A percentile compares a stretch with the other conserved stretches of the same genome.
These are phyloP conservation scores for Laticauda laticaudata DNA, from an alignment of 2,113 vertebrate species.

Conservation along the genomic window DNA sequence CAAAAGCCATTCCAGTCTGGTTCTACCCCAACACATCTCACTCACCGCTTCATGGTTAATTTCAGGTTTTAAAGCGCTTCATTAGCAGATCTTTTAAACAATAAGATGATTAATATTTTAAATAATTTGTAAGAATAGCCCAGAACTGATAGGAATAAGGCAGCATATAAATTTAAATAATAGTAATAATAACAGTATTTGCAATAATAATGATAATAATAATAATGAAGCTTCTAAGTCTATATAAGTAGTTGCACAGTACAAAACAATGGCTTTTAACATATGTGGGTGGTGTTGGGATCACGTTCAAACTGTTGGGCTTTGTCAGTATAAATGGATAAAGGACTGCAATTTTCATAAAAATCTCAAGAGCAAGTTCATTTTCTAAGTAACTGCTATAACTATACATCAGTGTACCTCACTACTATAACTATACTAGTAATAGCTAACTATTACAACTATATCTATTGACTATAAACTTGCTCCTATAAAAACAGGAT, in stretches of 20 bases:
- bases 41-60: conserved; percentile 92
- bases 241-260: neutral
- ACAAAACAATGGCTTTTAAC: neutral
- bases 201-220: neutral
- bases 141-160: neutral
- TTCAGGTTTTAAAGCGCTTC: neutral
- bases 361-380: neutral
- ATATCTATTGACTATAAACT: neutral
- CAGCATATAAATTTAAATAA: neutral
- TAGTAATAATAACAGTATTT: neutral
- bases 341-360: neutral
- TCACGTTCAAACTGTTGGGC: neutral
- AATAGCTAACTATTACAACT: no score
- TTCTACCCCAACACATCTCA: conserved; percentile 89
- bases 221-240: neutral
- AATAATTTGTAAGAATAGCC: neutral
- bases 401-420: no score
- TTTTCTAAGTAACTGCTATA: neutral
- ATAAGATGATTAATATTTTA: neutral
- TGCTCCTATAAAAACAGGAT: neutral
- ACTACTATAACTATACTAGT: no score
- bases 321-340: neutral
- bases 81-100: neutral
- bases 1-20: conserved; percentile 93
- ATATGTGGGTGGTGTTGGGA: neutral